These are phyloP conservation scores for Pica pica DNA, from an alignment of 2,113 vertebrate genomes.

Conservation along the genomic window DNA sequence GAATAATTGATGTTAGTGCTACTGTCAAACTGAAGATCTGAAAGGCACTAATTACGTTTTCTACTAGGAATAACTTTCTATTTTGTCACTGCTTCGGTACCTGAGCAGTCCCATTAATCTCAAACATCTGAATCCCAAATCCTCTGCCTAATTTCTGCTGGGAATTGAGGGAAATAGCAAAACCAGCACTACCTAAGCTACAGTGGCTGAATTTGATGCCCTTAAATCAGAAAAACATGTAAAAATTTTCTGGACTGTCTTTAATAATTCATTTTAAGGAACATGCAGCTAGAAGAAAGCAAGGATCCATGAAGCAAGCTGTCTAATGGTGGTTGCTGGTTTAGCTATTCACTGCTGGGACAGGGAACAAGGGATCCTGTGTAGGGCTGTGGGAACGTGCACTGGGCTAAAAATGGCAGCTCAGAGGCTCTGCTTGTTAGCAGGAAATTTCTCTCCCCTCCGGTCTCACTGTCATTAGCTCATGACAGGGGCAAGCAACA, in stretches of 20 bases:
- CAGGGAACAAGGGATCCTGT: background rate
- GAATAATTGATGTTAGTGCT: slow-evolving; percentile 29
- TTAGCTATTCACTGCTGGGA: background rate
- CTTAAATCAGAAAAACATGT: background rate
- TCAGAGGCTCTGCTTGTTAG: background rate
- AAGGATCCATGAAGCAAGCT: background rate
- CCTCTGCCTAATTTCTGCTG: slow-evolving; percentile 21
- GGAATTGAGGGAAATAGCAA: background rate
- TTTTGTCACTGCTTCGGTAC: slow-evolving; percentile 1
- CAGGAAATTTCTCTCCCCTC: background rate
- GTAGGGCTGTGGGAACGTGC: no score
- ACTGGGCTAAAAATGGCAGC: background rate
- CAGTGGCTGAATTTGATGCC: background rate
- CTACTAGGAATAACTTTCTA: slow-evolving; percentile 21
- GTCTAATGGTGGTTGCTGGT: background rate
- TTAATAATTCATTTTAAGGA: background rate
- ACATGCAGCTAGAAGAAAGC: background rate
- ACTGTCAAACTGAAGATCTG: slow-evolving; percentile 30
- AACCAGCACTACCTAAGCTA: background rate
- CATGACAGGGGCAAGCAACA: background rate
- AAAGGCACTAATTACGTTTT: slow-evolving; percentile 22
- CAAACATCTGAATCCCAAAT: background rate
- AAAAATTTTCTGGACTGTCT: background rate
- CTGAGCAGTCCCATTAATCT: slow-evolving; percentile 19
- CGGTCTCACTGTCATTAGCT: background rate